Conservation (phyloP, 2,113 vertebrate species). For the Phasianus colchicus region DNA sequence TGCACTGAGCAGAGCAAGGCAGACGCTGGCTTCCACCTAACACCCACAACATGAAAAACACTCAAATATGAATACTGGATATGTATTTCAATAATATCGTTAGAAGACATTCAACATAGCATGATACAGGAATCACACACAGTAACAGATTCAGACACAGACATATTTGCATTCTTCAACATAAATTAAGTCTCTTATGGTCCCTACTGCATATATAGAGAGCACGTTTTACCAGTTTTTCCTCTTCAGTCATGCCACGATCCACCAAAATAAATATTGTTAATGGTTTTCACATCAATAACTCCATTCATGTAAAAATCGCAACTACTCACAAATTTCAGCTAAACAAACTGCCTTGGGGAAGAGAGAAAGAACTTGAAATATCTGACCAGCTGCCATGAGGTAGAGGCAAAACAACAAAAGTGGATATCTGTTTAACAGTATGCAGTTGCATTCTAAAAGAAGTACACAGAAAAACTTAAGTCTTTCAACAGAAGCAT, state of each 20-base stretch:
- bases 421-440: not conserved
- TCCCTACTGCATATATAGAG: not conserved
- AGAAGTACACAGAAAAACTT: not conserved
- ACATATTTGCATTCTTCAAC: not conserved
- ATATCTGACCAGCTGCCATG: not conserved
- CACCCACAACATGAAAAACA: not conserved
- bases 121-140: not conserved
- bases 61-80: not conserved
- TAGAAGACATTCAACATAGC: not conserved
- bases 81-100: not conserved
- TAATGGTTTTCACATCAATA: conserved; percentile 42
- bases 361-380: conserved; percentile 4
- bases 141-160: not conserved
- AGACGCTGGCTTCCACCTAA: not conserved
- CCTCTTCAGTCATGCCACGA: not conserved
- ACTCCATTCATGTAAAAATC: conserved; percentile 32
- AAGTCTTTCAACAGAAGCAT: not conserved
- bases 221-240: conserved; percentile 43
- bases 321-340: conserved; percentile 30
- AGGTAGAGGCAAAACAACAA: not conserved
- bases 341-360: conserved; percentile 6
- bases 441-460: not conserved
- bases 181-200: not conserved
- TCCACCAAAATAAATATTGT: conserved; percentile 40
- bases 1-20: not conserved